Evolutionary conservation across 92 coral and sea anemone genomes (phyloP).

Genomic region (Isaurus tuberculatus): DNA sequence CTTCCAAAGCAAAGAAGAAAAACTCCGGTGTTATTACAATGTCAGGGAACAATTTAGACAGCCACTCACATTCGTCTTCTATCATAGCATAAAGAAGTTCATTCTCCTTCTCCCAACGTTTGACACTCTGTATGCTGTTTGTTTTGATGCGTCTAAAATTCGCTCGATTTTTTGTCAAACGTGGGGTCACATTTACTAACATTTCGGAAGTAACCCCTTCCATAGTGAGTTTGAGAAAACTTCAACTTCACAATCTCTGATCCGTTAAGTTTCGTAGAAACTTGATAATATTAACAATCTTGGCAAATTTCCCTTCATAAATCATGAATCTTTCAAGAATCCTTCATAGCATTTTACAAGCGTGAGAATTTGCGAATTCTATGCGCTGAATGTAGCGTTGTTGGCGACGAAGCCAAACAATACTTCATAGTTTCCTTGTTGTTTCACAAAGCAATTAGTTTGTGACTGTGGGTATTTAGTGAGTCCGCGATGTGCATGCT

Average conservation of each 20-base stretch:
- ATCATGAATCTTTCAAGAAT: constrained; percentile 50
- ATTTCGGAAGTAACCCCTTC: constrained; percentile 59
- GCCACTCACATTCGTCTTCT: constrained; percentile 96
- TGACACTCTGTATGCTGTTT: constrained; percentile 89
- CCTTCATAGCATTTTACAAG: constrained; percentile 11
- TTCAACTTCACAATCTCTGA: constrained; percentile 48
- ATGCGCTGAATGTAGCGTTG: background rate
- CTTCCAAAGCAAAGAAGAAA: constrained; percentile 96
- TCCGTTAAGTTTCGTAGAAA: constrained; percentile 5
- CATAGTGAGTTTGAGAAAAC: constrained; percentile 36
- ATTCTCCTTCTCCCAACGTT: constrained; percentile 99
- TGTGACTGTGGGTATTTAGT: constrained; percentile 42
- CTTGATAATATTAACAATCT: constrained; percentile 37
- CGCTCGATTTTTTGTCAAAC: constrained; percentile 77
- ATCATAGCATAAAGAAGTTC: constrained; percentile 98
- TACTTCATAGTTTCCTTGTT: constrained; percentile 46
- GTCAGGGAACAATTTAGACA: constrained; percentile 87
- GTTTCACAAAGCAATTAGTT: constrained; percentile 46
- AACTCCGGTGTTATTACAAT: constrained; percentile 87
- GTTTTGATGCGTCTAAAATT: constrained; percentile 95
- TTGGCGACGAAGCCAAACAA: constrained; percentile 8
- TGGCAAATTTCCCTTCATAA: constrained; percentile 31
- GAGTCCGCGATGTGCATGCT: constrained; percentile 46
- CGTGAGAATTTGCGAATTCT: constrained; percentile 13
- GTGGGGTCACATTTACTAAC: constrained; percentile 63